phyloP scores from a whole-genome alignment of 1,140 invertebrate genomes.

The Procambarus clarkii region DNA sequence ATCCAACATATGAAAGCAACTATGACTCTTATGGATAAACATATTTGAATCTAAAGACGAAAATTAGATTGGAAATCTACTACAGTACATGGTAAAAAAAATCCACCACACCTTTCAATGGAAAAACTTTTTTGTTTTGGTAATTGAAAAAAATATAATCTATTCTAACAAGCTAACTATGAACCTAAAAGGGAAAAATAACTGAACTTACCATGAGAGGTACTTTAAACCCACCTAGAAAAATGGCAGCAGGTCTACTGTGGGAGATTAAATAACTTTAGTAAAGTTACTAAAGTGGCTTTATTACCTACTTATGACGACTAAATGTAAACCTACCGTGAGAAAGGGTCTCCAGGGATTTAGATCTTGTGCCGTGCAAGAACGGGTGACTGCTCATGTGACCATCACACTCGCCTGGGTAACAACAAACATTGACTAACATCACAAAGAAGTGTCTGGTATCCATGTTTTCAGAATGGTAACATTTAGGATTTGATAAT shows the following conservation, averaged over 20 bases:
- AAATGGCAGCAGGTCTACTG: neutral
- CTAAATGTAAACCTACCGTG: constrained; percentile 40
- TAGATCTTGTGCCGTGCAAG: constrained; percentile 52
- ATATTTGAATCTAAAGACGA: no score
- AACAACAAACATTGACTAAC: constrained; percentile 24
- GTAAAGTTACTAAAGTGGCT: no score
- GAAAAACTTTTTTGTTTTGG: no score
- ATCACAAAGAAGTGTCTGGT: neutral
- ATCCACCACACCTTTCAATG: no score
- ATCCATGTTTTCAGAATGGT: neutral
- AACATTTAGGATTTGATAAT: neutral
- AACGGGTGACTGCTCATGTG: constrained; percentile 33
- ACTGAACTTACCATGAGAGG: neutral
- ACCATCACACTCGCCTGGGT: constrained; percentile 54
- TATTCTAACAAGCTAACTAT: neutral
- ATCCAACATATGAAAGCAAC: no score
- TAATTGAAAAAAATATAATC: no score
- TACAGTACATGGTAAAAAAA: no score
- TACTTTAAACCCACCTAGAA: neutral
- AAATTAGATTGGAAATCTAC: no score
- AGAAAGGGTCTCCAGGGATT: constrained; percentile 61
- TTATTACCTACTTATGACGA: neutral
- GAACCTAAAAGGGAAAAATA: neutral
- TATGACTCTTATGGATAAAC: no score
- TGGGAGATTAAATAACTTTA: neutral